Conservation (phyloP, 2,888 invertebrate species). For the Pachliopta kotzebuea region DNA sequence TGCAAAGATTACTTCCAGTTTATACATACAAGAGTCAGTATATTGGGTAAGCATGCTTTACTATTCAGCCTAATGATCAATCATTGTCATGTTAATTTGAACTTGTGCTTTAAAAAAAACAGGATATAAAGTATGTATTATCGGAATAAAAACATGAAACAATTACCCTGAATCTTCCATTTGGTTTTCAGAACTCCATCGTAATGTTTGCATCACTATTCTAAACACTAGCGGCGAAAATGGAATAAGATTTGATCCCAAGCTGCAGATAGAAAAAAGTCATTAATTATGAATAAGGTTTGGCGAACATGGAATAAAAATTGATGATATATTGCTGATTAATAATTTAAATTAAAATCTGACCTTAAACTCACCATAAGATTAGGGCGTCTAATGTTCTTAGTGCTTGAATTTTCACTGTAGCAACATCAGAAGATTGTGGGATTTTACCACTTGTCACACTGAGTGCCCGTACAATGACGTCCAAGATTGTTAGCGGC, state of each 20-base stretch:
- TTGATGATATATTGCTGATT: constrained; percentile 56
- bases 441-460: constrained; percentile 47
- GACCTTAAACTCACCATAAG: constrained; percentile 51
- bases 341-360: neutral
- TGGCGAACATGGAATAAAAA: constrained; percentile 64
- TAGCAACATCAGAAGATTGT: constrained; percentile 36
- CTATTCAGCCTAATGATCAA: too few species aligned
- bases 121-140: neutral
- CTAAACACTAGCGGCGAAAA: constrained; percentile 63
- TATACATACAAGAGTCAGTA: too few species aligned
- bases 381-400: constrained; percentile 62
- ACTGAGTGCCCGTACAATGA: constrained; percentile 56
- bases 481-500: constrained; percentile 57
- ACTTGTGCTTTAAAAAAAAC: neutral
- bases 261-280: constrained; percentile 46
- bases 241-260: constrained; percentile 64
- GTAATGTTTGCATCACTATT: constrained; percentile 62
- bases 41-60: too few species aligned
- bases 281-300: neutral
- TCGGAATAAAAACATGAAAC: neutral
- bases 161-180: constrained; percentile 54
- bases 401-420: constrained; percentile 57
- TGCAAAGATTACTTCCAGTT: too few species aligned
- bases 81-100: too few species aligned
- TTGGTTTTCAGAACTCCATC: constrained; percentile 60